Evolutionary conservation across 2,888 invertebrate species (phyloP), one percentile per base, ranked within the genome.

Genomic region (Adelphocoris suturalis): DNA sequence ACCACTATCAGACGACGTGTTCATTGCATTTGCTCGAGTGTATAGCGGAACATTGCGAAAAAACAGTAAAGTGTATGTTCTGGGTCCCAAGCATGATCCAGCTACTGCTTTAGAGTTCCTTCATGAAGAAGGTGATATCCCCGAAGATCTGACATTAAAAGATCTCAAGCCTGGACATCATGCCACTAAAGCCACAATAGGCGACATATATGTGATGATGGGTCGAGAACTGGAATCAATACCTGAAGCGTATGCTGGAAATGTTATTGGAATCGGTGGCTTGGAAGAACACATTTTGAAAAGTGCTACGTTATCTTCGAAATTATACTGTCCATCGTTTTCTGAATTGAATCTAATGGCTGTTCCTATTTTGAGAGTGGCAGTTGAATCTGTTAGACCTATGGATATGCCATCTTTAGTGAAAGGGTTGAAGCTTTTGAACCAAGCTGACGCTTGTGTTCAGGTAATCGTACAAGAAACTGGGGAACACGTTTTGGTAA

Each of bases 381-480:
- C 99, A 0, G 94, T 99, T 13, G 98, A 99, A 93, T 97, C 99
- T 0, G 95, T 95, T 0, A 96, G 96, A 93, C 96, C 97, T 0
- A 95, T 95, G 86, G 97, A 99, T 92, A 94, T 99, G 93, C 95
- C 96, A 0, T 92, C 93, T 55, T 92, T 95, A 57, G 93, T 94
- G 0, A 93, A 94, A 75, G 95, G 98, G 0, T 94, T 99, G 52
- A 96, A 96, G 93, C 94, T 99, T 28, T 94, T 99, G 12, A 98
- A 98, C 93, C 98, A 99, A 94, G 97, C 98, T 0, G 99, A 99
- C 94, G 97, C 98, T 0, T 98, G 98, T 93, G 98, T 99, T 0
- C 96, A 97, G 93, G 91, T 92, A 0, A 94, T 97, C 0, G 95
- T 99, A 19, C 98, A 99, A 93, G 97, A 98, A 93, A 98, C 97